Evolutionary conservation across 2,113 vertebrate species (phyloP).

Genomic region (Oophaga pumilio): DNA sequence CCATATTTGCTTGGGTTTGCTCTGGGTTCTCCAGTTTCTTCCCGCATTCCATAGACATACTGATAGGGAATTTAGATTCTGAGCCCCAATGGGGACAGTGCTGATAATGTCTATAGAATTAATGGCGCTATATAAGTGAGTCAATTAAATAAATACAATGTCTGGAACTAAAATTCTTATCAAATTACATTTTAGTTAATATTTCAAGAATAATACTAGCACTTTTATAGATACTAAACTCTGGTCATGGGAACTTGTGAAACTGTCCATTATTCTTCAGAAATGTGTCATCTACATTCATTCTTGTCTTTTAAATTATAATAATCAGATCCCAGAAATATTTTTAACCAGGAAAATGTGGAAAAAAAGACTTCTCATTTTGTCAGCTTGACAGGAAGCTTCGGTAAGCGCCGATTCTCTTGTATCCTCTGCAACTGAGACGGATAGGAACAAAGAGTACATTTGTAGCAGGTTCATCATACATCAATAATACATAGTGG

Average conservation of each 20-base stretch:
- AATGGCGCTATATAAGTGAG: too few species aligned
- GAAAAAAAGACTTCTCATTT: background rate
- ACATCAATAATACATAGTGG: conserved; percentile 30
- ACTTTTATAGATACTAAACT: background rate
- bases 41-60: too few species aligned
- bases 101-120: too few species aligned
- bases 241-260: too few species aligned
- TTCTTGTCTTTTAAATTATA: background rate
- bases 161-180: background rate
- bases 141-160: background rate
- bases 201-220: background rate
- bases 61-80: too few species aligned
- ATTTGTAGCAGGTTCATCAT: background rate
- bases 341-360: background rate
- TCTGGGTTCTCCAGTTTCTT: too few species aligned
- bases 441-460: conserved; percentile 3
- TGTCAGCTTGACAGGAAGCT: conserved; percentile 11
- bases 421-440: conserved; percentile 23
- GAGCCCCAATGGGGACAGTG: too few species aligned
- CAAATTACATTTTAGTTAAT: background rate
- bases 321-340: conserved; percentile 14
- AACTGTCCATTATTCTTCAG: background rate
- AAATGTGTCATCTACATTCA: background rate
- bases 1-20: too few species aligned
- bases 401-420: conserved; percentile 16